Base-by-base conservation (phyloP, 2,113 vertebrate genomes). In the Triplophysa rosa region DNA sequence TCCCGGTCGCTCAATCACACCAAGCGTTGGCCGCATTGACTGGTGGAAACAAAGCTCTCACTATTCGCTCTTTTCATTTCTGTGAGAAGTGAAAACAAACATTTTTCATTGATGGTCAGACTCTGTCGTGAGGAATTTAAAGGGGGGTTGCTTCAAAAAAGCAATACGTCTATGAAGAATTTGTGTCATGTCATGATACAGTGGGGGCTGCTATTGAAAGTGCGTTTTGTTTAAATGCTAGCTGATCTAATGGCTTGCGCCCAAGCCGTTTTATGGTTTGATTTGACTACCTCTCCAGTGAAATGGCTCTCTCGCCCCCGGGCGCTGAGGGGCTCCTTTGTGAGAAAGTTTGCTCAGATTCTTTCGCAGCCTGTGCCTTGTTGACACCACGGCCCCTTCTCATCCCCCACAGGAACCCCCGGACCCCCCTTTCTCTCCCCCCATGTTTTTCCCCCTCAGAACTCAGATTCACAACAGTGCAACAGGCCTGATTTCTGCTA, bases 81-180 rank as follows among this genome's bases (percentile, higher is more conserved):
- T n/a, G 12, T 45, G 26, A 64, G 49, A 58, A 81, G 52, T 56
- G 4, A 81, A 81, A 78, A 17, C 72, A 77, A 81, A 82, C 73
- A 29, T 56, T 69, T 37, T 75, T 79, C 58, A 65, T 70, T 77
- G 82, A 45, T 54, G 42, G 29, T 67, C 42, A 64, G 11, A 9
- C 37, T 40, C 23, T 2, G 72, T 82, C 80, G 8, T 82, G 65
- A 86, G 78, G 40, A 70, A 82, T 80, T 76, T 64, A 58, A 68
- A 63, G 75, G 1, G n/a, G 59, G 16, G 69, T 75, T 24, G 37
- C 24, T 56, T 88, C 79, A 89, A 90, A 89, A 89, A 89, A 91
- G 91, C 89, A 89, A 89, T 91, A 90, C 88, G 5, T 90, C 85
- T 89, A 69, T 85, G 79, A 91, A 87, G 86, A 88, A 90, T 90